Evolutionary conservation across 2,888 invertebrate species (phyloP).

Genomic region (Troides aeacus): DNA sequence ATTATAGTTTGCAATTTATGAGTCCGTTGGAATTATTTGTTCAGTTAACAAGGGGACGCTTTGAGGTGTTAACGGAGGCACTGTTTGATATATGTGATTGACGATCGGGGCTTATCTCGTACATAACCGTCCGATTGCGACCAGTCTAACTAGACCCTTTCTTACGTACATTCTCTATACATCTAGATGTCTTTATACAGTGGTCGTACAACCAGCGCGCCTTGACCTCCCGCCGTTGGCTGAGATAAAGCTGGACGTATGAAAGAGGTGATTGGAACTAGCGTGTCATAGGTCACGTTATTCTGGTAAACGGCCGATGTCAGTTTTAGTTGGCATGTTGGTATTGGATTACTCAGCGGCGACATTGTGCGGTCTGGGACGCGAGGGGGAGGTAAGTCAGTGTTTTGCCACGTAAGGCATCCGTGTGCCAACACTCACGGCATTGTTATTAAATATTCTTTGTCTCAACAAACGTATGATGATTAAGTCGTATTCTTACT

Average conservation of each 20-base stretch:
- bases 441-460: not conserved
- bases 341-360: conserved; percentile 33
- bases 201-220: conserved; percentile 26
- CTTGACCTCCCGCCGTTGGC: conserved; percentile 23
- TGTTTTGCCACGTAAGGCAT: conserved; percentile 26
- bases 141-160: conserved; percentile 17
- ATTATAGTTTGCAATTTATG: conserved; percentile 38
- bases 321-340: conserved; percentile 25
- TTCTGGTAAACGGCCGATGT: conserved; percentile 29
- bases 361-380: conserved; percentile 24
- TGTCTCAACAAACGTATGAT: not conserved
- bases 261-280: conserved; percentile 17
- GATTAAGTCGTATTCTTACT: not conserved
- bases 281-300: conserved; percentile 34
- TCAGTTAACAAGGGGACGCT: conserved; percentile 35
- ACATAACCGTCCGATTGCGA: conserved; percentile 18
- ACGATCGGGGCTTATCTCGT: conserved; percentile 33
- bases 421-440: not conserved
- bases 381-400: conserved; percentile 20
- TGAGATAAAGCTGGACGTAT: conserved; percentile 23
- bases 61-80: conserved; percentile 37
- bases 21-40: conserved; percentile 36
- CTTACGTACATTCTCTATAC: not conserved
- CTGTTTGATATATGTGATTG: conserved; percentile 35
- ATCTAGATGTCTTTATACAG: conserved; percentile 3